Evolutionary conservation across 2,113 vertebrate species (phyloP).

Genomic region (Empidonax traillii): DNA sequence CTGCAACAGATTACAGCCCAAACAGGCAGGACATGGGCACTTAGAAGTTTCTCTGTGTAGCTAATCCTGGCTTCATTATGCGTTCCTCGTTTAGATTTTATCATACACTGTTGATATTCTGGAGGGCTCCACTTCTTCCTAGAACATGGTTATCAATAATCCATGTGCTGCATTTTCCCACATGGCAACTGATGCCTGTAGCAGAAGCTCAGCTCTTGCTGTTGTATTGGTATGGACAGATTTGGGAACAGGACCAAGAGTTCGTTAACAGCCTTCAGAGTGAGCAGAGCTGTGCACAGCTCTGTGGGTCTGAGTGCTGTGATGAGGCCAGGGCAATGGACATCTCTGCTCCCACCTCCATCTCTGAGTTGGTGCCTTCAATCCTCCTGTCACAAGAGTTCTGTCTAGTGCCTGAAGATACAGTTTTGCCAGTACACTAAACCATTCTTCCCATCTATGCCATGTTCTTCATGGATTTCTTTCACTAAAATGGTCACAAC

Average conservation of each 20-base stretch:
- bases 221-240: neutral
- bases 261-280: neutral
- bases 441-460: neutral
- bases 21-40: neutral
- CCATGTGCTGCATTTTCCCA: neutral
- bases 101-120: neutral
- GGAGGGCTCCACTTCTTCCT: neutral
- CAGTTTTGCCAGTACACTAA: neutral
- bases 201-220: neutral
- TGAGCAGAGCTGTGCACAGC: neutral
- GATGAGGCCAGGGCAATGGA: fast-evolving
- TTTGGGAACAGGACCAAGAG: neutral
- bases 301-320: neutral
- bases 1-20: neutral
- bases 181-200: neutral
- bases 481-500: neutral
- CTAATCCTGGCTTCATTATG: neutral
- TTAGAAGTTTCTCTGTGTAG: neutral
- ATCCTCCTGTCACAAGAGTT: neutral
- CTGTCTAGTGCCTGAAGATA: neutral
- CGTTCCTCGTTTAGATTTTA: neutral
- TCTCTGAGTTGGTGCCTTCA: neutral
- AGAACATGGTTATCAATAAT: neutral
- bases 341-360: neutral
- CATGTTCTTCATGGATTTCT: neutral